These are phyloP conservation scores for Theristicus caerulescens DNA, from an alignment of 2,113 vertebrate species.

Conservation along the genomic window DNA sequence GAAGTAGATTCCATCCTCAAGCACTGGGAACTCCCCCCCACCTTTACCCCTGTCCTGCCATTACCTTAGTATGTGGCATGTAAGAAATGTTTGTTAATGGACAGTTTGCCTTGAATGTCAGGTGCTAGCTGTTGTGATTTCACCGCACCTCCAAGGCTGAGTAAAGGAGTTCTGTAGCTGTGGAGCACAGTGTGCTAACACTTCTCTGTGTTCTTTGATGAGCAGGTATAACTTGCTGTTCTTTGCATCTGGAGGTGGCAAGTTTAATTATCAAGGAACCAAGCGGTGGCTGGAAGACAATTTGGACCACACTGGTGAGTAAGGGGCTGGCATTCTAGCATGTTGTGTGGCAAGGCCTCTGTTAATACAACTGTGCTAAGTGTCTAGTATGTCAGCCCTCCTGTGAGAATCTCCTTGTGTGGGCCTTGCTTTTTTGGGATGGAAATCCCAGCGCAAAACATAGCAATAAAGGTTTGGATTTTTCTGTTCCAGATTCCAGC, in stretches of 20 bases:
- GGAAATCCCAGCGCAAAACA: background rate
- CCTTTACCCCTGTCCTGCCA: background rate
- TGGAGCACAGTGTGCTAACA: background rate
- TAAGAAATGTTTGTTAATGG: background rate
- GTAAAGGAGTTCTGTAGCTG: background rate
- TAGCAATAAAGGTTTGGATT: background rate
- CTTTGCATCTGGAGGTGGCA: conserved; percentile 95
- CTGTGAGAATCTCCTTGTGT: background rate
- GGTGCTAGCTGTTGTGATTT: background rate
- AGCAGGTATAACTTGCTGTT: conserved; percentile 94
- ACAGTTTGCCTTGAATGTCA: background rate
- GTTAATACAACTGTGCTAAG: background rate
- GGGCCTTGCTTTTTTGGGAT: background rate
- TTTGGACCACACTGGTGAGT: conserved; percentile 92
- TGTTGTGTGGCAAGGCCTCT: background rate
- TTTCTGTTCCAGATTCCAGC: conserved; percentile 86
- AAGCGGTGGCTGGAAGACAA: conserved; percentile 98
- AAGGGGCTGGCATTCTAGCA: background rate
- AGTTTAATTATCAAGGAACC: conserved; percentile 98
- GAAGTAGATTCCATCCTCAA: background rate
- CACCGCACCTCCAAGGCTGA: background rate
- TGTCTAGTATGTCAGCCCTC: background rate
- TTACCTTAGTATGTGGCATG: background rate
- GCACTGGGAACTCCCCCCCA: background rate
- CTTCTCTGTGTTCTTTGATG: background rate